A percentile compares a stretch with the other conserved stretches of the same genome.
phyloP scores from a whole-genome alignment of 2,888 invertebrate species.

The Dinocampus coccinellae region DNA sequence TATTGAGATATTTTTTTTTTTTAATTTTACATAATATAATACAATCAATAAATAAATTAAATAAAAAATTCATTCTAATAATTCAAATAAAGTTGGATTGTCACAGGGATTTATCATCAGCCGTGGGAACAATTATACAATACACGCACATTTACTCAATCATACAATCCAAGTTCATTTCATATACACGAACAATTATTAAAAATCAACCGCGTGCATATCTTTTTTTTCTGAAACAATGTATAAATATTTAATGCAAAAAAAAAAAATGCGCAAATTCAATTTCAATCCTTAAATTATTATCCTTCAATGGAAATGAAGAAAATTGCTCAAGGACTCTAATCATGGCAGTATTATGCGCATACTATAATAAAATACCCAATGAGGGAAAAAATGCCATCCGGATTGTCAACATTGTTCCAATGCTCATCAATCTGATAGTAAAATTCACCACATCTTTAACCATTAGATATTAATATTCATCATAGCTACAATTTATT shows the following conservation, averaged over 20 bases:
- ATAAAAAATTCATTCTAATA: not conserved
- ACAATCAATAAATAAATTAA: not conserved
- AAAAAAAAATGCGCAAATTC: conserved; percentile 16
- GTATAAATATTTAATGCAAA: not conserved
- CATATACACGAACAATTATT: not conserved
- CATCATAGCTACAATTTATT: conserved; percentile 7
- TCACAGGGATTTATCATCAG: conserved; percentile 1
- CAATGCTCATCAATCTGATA: conserved; percentile 10
- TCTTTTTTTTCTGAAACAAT: conserved; percentile 9
- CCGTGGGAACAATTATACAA: conserved; percentile 21
- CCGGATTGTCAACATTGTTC: not conserved
- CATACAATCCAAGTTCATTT: conserved; percentile 22
- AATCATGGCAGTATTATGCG: not conserved
- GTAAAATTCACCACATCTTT: not conserved
- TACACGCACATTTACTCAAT: not conserved
- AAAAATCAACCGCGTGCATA: conserved; percentile 24
- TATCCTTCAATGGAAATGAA: conserved; percentile 18
- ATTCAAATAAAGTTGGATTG: not conserved
- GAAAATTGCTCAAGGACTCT: conserved; percentile 26
- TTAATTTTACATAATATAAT: not conserved
- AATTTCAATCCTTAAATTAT: conserved; percentile 4
- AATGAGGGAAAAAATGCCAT: conserved; percentile 6
- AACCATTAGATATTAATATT: not conserved
- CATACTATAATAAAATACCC: conserved; percentile 8
- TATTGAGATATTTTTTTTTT: not conserved